Evolutionary conservation across 2,797 vertebrate species (phyloP), one percentile per base, ranked within the genome.

Genomic region (Anabacerthia variegaticeps): DNA sequence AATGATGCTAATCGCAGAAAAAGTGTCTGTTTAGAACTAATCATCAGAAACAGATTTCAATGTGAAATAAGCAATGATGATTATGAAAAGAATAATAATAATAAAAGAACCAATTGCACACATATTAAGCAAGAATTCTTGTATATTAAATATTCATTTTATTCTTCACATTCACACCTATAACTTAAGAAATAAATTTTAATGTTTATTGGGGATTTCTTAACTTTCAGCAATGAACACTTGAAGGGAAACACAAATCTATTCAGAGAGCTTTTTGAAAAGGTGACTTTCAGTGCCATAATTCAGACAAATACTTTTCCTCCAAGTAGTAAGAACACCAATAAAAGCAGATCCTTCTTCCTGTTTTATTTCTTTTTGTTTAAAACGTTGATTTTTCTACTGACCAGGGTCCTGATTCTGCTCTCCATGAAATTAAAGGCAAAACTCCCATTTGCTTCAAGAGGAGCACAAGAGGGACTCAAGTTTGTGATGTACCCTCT

Each of bases 61-160:
- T 62, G 95, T 96, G 95, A 97, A 97, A 96, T 85, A 96, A 95
- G 86, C 82, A 97, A 96, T 96, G 93, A 97, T 96, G 92, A 92
- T 91, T 92, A 90, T 88, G 96, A 95, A 89, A 93, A 94, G 65
- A 94, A 92, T 94, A 94, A 95, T 63, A 88, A 91, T 14, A 41
- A 92, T 44, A 92, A 89, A 30, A 32, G 3, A 86, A 86, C 73
- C 71, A 69, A 74, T 95, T 79, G 12, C 44, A 86, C 15, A 49
- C 37, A n/a, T 26, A 43, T 76, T 79, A 79, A 95, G 21, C 44
- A 73, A 59, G 22, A 27, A 2, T 1, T 79, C 2, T 82, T 3
- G 0, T 48, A n/a, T 20, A 68, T 79, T 59, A 71, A 78, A 75
- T 90, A 93, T 92, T 88, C 6, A 63, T 95, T 82, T 83, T 91